Percentiles rank a stretch among this genome's conserved stretches.
Evolutionary conservation across 2,113 vertebrate species (phyloP).

Genomic region (Pelecanus crispus): DNA sequence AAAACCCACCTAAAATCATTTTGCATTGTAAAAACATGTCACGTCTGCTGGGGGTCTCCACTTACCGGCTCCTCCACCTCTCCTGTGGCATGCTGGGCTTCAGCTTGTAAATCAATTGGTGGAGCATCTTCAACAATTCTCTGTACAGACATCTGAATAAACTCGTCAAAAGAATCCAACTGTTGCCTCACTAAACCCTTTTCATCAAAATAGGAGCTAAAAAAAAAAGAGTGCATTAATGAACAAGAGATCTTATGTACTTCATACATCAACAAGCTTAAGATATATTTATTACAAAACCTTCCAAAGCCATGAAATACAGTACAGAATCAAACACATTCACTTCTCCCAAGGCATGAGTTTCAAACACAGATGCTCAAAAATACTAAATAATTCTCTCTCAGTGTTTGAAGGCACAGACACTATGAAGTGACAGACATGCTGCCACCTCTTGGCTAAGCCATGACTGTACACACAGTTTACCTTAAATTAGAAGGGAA

Average conservation of each 20-base stretch:
- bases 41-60: neutral
- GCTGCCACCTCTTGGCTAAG: neutral
- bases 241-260: neutral
- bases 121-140: conserved; percentile 98
- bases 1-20: neutral
- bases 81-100: conserved; percentile 95
- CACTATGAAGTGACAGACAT: neutral
- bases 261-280: neutral
- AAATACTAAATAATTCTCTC: neutral
- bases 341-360: neutral
- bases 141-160: conserved; percentile 99
- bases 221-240: neutral
- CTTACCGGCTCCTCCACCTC: conserved; percentile 97
- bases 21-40: neutral
- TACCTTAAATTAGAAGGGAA: neutral
- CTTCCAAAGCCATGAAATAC: neutral
- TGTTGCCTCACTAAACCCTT: conserved; percentile 97
- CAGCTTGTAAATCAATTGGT: conserved; percentile 95
- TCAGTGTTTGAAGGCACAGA: neutral
- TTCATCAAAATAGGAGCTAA: conserved; percentile 97
- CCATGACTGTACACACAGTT: rapidly evolving
- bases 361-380: neutral
- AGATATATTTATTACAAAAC: neutral
- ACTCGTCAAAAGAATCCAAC: conserved; percentile 97
- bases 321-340: neutral